Evolutionary conservation across 1,140 invertebrate genomes (phyloP), one percentile per base, ranked within the genome.

Genomic region (Neodiprion pinetum): DNA sequence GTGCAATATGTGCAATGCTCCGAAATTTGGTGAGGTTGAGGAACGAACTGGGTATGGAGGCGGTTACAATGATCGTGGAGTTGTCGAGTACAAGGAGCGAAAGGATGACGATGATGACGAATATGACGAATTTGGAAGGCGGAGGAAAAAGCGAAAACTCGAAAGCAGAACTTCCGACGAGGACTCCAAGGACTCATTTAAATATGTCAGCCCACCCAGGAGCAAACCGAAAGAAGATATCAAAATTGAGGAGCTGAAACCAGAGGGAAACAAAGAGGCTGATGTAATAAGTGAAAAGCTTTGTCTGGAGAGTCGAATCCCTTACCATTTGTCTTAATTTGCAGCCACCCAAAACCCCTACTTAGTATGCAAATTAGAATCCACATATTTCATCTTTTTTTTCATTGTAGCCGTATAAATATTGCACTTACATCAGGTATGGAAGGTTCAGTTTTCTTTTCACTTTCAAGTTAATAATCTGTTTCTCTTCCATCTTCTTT

Each of bases 1-100:
- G 71, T 99, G 99, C 87, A 99, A 99, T 87, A 96, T 99, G 91
- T 99, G 99, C 88, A 99, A 99, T 90, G 96, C 98, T 1, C 97
- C 98, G 1, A 99, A 99, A 89, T 96, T 97, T 87, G 95, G 95
- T 3, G 97, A 98, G 88, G 93, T 97, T 68, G 95, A 96, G 86
- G 93, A 93, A 73, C 89, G 94, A 75, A 93, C 92, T 75, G 95
- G 95, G 23, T 95, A 95, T 78, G 95, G 95, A 17, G 95, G 96
- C 71, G 95, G 95, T 67, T 98, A 97, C 83, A 99, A 98, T 90
- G 97, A 98, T 83, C 91, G 97, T 74, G 96, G 96, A 53, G 92
- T 95, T 4, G 96, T 98, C 9, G 97, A 99, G 83, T 98, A 98
- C 81, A 96, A 96, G 78, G 93, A 97, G 81, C 90, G 96, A 71